Evolutionary conservation across 2,113 vertebrate species (phyloP).

Genomic region (Anolis sagrei): DNA sequence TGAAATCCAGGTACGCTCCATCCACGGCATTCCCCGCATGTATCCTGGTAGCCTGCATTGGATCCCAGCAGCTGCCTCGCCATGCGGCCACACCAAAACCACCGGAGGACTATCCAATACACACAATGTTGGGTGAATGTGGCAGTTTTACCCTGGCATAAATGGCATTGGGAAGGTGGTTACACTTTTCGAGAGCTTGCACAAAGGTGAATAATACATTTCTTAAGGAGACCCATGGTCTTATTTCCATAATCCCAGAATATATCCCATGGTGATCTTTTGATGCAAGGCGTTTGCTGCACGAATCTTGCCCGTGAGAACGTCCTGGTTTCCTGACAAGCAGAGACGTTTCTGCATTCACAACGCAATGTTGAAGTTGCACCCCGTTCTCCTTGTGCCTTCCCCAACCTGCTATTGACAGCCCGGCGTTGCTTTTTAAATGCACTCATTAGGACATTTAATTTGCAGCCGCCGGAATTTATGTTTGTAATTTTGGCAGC

Average conservation of each 20-base stretch:
- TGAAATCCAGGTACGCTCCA: too few relatives aligned
- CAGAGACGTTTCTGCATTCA: slow-evolving; percentile 37
- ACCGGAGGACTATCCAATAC: too few relatives aligned
- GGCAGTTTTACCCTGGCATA: too few relatives aligned
- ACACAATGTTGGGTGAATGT: too few relatives aligned
- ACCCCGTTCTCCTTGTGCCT: slow-evolving; percentile 28
- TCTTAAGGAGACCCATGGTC: too few relatives aligned
- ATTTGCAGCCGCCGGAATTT: slow-evolving; percentile 73
- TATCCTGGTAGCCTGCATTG: slow-evolving; percentile 79
- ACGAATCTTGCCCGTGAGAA: not conserved
- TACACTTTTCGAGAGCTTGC: not conserved
- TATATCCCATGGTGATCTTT: not conserved
- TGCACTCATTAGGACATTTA: slow-evolving; percentile 71
- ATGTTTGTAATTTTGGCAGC: slow-evolving; percentile 71
- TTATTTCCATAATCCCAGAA: not conserved
- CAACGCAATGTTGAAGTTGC: slow-evolving; percentile 10
- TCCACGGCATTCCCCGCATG: too few relatives aligned
- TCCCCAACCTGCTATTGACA: slow-evolving; percentile 43
- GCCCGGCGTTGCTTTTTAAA: slow-evolving; percentile 63
- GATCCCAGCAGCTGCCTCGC: slow-evolving; percentile 34
- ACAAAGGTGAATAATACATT: not conserved
- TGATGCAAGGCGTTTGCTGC: not conserved
- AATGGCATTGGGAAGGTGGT: too few relatives aligned
- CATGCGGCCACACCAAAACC: too few relatives aligned
- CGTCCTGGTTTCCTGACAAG: not conserved